Evolutionary conservation across 2,888 invertebrate genomes (phyloP).

Genomic region (Caradrina kadenii): DNA sequence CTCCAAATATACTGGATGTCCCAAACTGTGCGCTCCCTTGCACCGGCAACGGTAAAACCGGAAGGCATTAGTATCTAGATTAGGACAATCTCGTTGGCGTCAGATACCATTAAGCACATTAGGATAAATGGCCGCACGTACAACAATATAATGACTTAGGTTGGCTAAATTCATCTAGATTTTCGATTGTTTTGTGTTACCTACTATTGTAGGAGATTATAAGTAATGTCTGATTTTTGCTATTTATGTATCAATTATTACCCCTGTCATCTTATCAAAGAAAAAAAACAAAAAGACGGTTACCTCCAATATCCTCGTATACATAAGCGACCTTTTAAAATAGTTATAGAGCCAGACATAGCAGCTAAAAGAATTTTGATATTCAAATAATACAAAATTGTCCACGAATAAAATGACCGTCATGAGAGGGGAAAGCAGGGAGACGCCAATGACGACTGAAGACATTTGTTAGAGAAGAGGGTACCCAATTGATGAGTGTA

Average conservation of each 20-base stretch:
- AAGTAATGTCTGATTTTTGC: neutral
- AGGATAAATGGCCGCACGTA: slow-evolving; percentile 44
- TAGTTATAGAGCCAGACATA: too few relatives aligned
- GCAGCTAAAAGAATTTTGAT: too few relatives aligned
- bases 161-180: slow-evolving; percentile 30
- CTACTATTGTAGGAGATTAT: neutral
- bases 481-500: neutral
- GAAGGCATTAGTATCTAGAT: slow-evolving; percentile 58
- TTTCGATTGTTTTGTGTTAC: slow-evolving; percentile 7
- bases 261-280: too few relatives aligned
- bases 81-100: slow-evolving; percentile 60
- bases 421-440: neutral
- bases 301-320: too few relatives aligned
- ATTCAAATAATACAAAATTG: neutral
- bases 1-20: neutral
- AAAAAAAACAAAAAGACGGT: too few relatives aligned
- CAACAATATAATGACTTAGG: slow-evolving; percentile 26
- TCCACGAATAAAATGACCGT: too few relatives aligned
- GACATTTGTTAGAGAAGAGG: neutral
- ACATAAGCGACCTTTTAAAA: too few relatives aligned
- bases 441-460: neutral
- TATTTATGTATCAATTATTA: too few relatives aligned
- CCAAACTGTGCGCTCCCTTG: slow-evolving; percentile 33
- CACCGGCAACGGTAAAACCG: slow-evolving; percentile 42
- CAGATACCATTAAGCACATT: slow-evolving; percentile 61